phyloP scores from a whole-genome alignment of 2,888 invertebrate species.

The Lithophane socia region DNA sequence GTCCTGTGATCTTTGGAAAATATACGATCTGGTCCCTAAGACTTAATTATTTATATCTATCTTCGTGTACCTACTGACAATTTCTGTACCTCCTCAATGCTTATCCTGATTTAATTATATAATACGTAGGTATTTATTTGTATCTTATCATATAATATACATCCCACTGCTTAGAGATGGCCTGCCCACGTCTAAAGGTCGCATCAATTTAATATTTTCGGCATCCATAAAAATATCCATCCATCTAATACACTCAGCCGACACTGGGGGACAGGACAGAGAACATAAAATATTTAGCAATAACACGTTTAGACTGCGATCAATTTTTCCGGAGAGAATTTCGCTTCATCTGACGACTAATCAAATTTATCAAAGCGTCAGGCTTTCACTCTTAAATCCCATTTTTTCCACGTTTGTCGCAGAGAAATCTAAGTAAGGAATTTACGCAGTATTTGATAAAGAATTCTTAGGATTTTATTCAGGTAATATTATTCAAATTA shows the following conservation, averaged over 20 bases:
- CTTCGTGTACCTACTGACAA: too few species aligned
- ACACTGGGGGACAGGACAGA: constrained; percentile 26
- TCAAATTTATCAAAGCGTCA: constrained; percentile 62
- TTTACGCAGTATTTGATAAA: constrained; percentile 29
- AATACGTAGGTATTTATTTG: neutral
- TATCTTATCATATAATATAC: neutral
- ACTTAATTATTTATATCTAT: neutral
- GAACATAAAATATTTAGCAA: constrained; percentile 58
- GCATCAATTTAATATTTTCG: constrained; percentile 41
- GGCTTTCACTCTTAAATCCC: constrained; percentile 35
- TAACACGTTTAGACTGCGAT: constrained; percentile 50
- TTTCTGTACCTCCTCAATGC: neutral
- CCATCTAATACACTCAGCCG: constrained; percentile 36
- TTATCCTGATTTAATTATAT: neutral
- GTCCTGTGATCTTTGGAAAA: neutral
- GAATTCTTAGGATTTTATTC: constrained; percentile 43
- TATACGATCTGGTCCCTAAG: neutral
- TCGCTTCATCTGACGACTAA: constrained; percentile 53
- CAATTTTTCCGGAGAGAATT: constrained; percentile 31
- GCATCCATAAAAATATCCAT: constrained; percentile 48
- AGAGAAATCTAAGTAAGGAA: constrained; percentile 42
- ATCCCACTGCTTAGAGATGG: neutral
- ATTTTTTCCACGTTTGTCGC: constrained; percentile 38
- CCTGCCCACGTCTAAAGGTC: constrained; percentile 12
- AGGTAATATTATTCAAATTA: constrained; percentile 49